These are phyloP conservation scores for Meteorus cinctellus DNA, from an alignment of 2,888 invertebrate genomes.

Conservation along the genomic window DNA sequence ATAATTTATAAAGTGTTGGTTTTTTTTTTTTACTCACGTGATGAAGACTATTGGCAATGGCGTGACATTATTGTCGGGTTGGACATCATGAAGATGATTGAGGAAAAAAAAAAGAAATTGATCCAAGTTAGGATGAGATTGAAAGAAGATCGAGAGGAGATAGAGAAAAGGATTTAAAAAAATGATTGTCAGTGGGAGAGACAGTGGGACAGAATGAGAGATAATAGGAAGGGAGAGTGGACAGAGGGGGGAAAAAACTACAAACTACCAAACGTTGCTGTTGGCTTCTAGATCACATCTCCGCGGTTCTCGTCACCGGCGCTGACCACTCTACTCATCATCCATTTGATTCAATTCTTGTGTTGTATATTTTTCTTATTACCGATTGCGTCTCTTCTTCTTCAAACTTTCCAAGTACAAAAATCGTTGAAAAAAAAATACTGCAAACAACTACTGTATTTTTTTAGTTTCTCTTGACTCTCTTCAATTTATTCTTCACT, in stretches of 20 bases:
- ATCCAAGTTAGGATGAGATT: slow-evolving; percentile 3
- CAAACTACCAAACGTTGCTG: slow-evolving; percentile 70
- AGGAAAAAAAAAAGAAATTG: background rate
- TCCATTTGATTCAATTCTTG: slow-evolving; percentile 11
- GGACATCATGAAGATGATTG: background rate
- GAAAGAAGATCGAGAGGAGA: background rate
- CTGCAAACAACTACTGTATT: background rate
- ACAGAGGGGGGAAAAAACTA: slow-evolving; percentile 62
- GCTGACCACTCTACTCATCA: slow-evolving; percentile 43
- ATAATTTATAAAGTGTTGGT: background rate
- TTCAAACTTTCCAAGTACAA: background rate
- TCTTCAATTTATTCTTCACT: background rate
- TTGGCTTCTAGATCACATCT: slow-evolving; percentile 70
- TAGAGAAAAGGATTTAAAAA: background rate
- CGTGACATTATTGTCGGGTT: background rate
- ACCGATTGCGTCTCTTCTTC: background rate
- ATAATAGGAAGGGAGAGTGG: slow-evolving; percentile 44
- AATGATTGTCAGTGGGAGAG: slow-evolving; percentile 17
- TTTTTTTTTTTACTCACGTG: slow-evolving; percentile 33
- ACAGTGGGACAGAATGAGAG: slow-evolving; percentile 25
- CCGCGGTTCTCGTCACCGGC: slow-evolving; percentile 64
- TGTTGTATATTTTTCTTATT: background rate
- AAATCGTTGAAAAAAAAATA: background rate
- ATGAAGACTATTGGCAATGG: slow-evolving; percentile 26
- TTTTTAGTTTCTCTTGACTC: background rate